Evolutionary conservation across 1,140 invertebrate genomes (phyloP), one percentile per base, ranked within the genome.

Genomic region (Uloborus diversus): DNA sequence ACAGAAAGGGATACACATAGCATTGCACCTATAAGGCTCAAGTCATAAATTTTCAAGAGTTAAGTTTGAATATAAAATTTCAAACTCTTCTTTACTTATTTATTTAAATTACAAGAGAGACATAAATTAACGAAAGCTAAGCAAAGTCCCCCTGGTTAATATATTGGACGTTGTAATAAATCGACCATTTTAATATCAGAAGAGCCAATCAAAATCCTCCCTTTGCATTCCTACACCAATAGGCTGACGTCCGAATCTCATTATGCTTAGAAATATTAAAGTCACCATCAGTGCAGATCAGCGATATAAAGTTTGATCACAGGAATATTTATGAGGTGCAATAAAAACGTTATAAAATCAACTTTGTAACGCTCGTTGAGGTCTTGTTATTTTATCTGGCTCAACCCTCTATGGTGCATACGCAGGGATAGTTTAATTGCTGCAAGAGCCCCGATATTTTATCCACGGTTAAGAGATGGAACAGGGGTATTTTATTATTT

Each of bases 331-430:
- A 66, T 66, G 64, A 49, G 64, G 28, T 13, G 37, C 64, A 25
- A 49, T 66, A 66, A 66, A 66, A 66, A 2, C n/a, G 64, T 66
- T 66, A 66, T 66, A 66, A 66, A 66, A 66, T 49, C 25, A 42
- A 30, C 42, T 51, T 66, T 66, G 28, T 66, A 27, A 27, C 14
- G n/a, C 25, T 65, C 14, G 14, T 64, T 20, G 20, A 25, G n/a
- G 28, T 2, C 11, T 23, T 28, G 13, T 17, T 51, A 49, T 27
- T 51, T 66, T 66, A 30, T 49, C 30, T 28, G 25, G 28, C 28
- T 20, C 27, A 4, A 13, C 30, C 28, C 17, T 7, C 49, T 32
- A 4, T 42, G 27, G 14, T 28, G 1, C 42, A n/a, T 49, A 27
- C 25, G 14, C 13, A 4, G 27, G 25, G 27, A 9, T 20, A 49